phyloP scores from a whole-genome alignment of 1,140 invertebrate species.

The Drosophila ercepeae region DNA sequence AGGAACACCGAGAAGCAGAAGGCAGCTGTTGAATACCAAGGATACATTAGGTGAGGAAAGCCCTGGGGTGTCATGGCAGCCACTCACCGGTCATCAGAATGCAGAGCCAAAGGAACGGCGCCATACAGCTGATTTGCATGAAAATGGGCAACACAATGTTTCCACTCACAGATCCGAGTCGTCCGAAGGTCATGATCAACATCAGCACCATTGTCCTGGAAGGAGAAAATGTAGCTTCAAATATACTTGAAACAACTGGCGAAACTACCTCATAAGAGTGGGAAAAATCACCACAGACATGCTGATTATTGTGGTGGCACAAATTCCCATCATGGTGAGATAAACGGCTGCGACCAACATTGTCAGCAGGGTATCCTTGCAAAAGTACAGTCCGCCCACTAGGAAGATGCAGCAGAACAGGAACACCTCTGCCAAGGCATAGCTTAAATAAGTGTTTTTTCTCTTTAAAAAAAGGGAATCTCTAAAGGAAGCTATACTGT shows the following conservation, averaged over 20 bases:
- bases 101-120: conserved; percentile 59
- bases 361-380: conserved; percentile 9
- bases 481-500: too few relatives aligned
- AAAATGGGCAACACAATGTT: conserved; percentile 59
- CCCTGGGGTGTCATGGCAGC: not conserved
- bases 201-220: conserved; percentile 65
- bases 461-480: too few relatives aligned
- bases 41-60: not conserved
- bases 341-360: conserved; percentile 46
- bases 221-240: not conserved
- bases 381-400: conserved; percentile 56
- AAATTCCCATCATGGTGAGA: conserved; percentile 85
- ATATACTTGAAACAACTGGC: not conserved
- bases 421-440: conserved; percentile 38
- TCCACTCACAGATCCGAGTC: conserved; percentile 58
- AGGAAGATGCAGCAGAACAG: conserved; percentile 55
- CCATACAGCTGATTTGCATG: conserved; percentile 50
- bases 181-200: conserved; percentile 70
- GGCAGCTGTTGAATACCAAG: conserved; percentile 31
- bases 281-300: conserved; percentile 86
- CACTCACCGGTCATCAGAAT: conserved; percentile 56
- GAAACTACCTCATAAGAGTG: conserved; percentile 85
- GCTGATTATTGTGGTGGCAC: conserved; percentile 84
- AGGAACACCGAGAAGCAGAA: conserved; percentile 62
- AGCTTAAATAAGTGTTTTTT: not conserved